Conservation (phyloP, 2,113 vertebrate genomes). For the Henicopernis longicauda region DNA sequence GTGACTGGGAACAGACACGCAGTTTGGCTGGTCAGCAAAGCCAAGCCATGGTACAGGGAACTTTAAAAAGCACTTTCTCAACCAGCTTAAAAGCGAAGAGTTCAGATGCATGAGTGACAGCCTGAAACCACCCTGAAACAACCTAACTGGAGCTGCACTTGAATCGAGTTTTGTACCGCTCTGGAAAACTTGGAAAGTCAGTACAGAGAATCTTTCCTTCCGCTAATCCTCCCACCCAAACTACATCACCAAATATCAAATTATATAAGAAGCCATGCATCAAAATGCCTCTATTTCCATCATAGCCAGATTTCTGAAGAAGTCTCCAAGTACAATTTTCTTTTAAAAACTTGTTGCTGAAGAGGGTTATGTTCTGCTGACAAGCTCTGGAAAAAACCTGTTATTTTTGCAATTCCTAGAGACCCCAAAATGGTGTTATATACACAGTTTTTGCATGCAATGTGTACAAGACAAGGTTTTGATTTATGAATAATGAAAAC, state of each 20-base stretch:
- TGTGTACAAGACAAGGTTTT: background rate
- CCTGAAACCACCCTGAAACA: background rate
- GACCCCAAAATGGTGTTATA: background rate
- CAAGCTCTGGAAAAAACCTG: background rate
- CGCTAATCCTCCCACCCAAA: background rate
- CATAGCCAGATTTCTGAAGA: background rate
- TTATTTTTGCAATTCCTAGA: background rate
- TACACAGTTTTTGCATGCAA: background rate
- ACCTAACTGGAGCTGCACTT: background rate
- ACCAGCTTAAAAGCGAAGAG: background rate
- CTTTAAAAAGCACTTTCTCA: background rate
- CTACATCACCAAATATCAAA: background rate
- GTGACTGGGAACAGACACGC: background rate
- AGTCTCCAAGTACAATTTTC: background rate
- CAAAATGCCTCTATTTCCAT: background rate
- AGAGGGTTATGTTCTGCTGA: background rate
- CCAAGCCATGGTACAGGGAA: background rate
- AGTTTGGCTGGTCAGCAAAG: background rate
- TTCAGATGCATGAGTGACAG: background rate
- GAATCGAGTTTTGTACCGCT: background rate
- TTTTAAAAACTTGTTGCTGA: background rate
- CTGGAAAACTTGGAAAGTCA: background rate
- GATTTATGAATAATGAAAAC: background rate
- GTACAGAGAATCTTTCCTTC: background rate
- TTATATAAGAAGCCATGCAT: background rate